Evolutionary conservation across 2,888 invertebrate species (phyloP), one percentile per base, ranked within the genome.

Genomic region (Ormyrus thymus): DNA sequence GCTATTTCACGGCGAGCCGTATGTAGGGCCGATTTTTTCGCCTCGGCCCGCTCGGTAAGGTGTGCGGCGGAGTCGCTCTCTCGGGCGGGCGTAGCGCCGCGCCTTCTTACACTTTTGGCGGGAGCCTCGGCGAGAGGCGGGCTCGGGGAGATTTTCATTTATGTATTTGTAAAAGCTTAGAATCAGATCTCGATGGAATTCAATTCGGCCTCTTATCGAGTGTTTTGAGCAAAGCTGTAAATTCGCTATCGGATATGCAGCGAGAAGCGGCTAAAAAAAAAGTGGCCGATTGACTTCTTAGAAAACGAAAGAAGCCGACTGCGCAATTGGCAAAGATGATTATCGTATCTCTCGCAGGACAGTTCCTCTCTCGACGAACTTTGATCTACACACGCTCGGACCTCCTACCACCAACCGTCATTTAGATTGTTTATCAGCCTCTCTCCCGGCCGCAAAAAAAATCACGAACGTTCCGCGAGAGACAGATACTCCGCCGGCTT

Each of bases 331-430:
- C 29, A 29, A 29, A 29, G 29, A 29, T 29, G 29, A 29, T 29
- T 29, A 29, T 29, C 29, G 29, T 29, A 29, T 29, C 29, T 29
- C 29, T 29, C 4, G 29, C 29, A 29, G 29, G 29, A 29, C 29
- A 29, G 29, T 53, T 53, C 58, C 48, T 69, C 48, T 29, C 29
- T 3, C 29, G 29, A 29, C 29, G 70, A 58, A 58, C 58, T 59
- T 70, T 59, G 70, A 70, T 70, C 70, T 48, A 8, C 48, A 43
- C 43, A 8, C 59, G n/a, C 43, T 45, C 7, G 58, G 59, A 58
- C 70, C 70, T 70, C 70, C 70, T 7, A 13, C 10, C 68, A 46
- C 43, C 29, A 61, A 13, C 51, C 51, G 51, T n/a, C 10, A 3
- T 61, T 53, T 43, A 58, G 46, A 69, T 48, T 70, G 2, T 50